phyloP scores from a whole-genome alignment of 2,113 vertebrate species.

The Sporophila hypoxantha region DNA sequence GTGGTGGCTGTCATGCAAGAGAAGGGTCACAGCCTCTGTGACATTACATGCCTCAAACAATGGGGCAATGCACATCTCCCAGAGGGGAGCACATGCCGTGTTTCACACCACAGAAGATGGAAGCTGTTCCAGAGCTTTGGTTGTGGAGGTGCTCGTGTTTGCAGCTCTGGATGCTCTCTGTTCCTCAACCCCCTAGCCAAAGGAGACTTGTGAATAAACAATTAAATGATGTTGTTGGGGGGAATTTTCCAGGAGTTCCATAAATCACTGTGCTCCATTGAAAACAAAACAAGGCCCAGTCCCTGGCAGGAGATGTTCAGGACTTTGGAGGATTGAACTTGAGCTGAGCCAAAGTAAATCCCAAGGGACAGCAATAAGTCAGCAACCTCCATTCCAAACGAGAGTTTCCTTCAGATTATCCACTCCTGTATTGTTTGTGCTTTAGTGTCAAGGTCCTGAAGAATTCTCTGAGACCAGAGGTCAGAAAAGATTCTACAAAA shows the following conservation, averaged over 20 bases:
- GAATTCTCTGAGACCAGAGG: background rate
- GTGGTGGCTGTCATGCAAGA: background rate
- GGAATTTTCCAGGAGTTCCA: conserved; percentile 7
- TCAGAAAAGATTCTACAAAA: conserved; percentile 12
- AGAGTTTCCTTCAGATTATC: background rate
- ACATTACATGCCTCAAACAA: background rate
- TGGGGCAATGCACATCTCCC: background rate
- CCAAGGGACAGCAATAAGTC: background rate
- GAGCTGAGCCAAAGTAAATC: conserved; percentile 20
- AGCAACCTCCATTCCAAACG: background rate
- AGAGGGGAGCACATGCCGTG: background rate
- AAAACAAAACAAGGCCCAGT: conserved; percentile 6
- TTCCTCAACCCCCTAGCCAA: background rate
- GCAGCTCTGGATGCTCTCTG: background rate
- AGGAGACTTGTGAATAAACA: background rate
- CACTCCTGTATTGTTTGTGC: background rate
- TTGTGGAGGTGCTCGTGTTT: background rate
- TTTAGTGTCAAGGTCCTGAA: background rate
- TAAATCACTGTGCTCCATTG: background rate
- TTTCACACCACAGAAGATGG: background rate
- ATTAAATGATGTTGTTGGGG: background rate
- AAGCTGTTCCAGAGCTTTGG: background rate
- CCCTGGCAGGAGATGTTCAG: background rate
- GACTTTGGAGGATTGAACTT: background rate
- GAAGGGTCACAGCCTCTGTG: background rate